These are phyloP conservation scores for Tonatia bakeri DNA, from an alignment of 2,113 vertebrate species.

Conservation along the genomic window DNA sequence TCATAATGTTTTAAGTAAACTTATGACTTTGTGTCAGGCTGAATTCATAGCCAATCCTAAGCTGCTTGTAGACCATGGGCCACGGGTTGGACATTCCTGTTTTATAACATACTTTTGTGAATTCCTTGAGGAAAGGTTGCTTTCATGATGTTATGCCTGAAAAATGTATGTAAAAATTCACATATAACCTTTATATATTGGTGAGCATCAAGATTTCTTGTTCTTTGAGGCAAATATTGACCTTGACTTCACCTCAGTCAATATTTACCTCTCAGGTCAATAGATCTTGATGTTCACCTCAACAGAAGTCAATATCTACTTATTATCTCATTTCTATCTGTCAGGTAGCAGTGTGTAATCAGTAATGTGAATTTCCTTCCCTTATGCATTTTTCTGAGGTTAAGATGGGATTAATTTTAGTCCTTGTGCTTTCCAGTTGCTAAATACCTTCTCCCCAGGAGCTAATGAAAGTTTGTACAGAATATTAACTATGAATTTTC, in stretches of 20 bases:
- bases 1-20: too few species aligned
- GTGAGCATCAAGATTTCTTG: conserved; percentile 74
- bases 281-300: conserved; percentile 79
- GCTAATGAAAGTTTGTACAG: conserved; percentile 28
- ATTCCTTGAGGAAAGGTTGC: conserved; percentile 41
- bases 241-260: conserved; percentile 77
- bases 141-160: conserved; percentile 59
- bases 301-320: conserved; percentile 78
- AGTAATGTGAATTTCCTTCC: conserved; percentile 75
- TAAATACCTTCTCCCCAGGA: conserved; percentile 71
- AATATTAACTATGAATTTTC: conserved; percentile 65
- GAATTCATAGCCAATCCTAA: too few species aligned
- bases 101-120: conserved; percentile 16
- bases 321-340: conserved; percentile 79
- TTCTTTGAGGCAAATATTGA: conserved; percentile 79
- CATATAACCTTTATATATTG: conserved; percentile 77
- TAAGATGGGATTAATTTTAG: conserved; percentile 73
- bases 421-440: conserved; percentile 63
- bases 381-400: conserved; percentile 73
- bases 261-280: conserved; percentile 78
- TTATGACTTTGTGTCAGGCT: too few species aligned
- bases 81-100: too few species aligned
- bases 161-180: conserved; percentile 77
- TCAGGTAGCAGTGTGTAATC: conserved; percentile 74
- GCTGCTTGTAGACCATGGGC: too few species aligned